A percentile compares a stretch with the other conserved stretches of the same genome.
These are phyloP conservation scores for Chesias legatella DNA, from an alignment of 2,888 invertebrate species.

Conservation along the genomic window DNA sequence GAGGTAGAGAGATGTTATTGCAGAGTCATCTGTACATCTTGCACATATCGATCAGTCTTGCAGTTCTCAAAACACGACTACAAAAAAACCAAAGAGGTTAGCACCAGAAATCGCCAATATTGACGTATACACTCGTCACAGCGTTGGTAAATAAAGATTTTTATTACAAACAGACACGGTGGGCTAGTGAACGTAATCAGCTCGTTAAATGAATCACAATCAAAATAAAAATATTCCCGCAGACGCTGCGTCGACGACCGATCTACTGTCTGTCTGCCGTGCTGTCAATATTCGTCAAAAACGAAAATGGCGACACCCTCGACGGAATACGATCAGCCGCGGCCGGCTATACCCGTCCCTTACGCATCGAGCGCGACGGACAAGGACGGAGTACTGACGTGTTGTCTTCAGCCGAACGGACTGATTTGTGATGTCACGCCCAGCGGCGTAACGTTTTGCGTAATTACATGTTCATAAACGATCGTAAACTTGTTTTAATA, in stretches of 20 bases:
- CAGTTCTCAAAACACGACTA: constrained; percentile 75
- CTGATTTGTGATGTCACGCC: constrained; percentile 81
- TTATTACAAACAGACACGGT: constrained; percentile 50
- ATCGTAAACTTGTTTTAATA: constrained; percentile 76
- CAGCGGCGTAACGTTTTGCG: constrained; percentile 80
- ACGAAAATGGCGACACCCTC: constrained; percentile 86
- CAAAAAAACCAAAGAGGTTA: constrained; percentile 73
- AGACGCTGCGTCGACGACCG: constrained; percentile 77
- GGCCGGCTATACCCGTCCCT: constrained; percentile 55
- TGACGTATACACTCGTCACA: constrained; percentile 56
- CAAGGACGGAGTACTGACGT: constrained; percentile 55
- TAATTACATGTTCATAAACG: constrained; percentile 71
- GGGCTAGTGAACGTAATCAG: constrained; percentile 49
- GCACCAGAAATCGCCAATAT: constrained; percentile 64
- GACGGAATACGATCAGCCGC: constrained; percentile 77
- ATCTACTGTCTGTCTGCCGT: constrained; percentile 78
- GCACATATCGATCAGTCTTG: constrained; percentile 80
- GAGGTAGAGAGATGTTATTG: constrained; percentile 47
- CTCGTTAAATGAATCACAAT: constrained; percentile 72
- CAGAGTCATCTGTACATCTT: constrained; percentile 78
- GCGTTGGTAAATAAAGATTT: constrained; percentile 49
- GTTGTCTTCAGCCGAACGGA: constrained; percentile 72
- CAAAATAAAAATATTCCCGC: constrained; percentile 77
- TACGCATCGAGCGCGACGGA: constrained; percentile 37
- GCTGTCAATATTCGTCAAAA: constrained; percentile 88